Base-by-base conservation (phyloP, 2,113 vertebrate species). In the Plestiodon gilberti region DNA sequence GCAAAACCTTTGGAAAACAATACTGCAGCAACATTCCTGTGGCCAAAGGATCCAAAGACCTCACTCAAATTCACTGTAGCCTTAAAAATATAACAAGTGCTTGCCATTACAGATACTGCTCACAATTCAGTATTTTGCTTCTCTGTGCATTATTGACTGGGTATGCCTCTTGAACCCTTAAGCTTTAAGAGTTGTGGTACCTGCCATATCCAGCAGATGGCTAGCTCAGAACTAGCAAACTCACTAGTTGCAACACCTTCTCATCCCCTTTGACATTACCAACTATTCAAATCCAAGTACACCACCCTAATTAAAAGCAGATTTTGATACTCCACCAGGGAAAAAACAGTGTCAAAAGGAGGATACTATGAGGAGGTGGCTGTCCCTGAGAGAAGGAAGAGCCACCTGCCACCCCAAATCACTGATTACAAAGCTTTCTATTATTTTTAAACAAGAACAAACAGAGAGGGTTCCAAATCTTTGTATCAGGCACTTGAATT, bases 401-500 rank as follows among this genome's bases (percentile, higher is more conserved):
- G 83, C 86, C 84, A 9, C 90, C 78, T 92, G 81, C 85, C 77
- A 86, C 88, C 90, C 90, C 80, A 78, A 71, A 92, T 91, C 93
- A 82, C 86, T 82, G 57, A 5, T 40, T 86, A 81, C 89, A 90
- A 93, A 88, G 69, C 73, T 62, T 38, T 35, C 64, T 25, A 35
- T 5, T 71, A 13, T 69, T 20, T 77, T 38, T 40, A 1, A 83
- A 65, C 69, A 65, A 87, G 69, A 79, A 75, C 69, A 90, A 48
- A 90, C 93, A 93, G 94, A 91, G 89, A 92, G 61, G 90, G 88
- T 89, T 93, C 90, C 83, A 0, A 38, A 87, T 91, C 90, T 94
- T 94, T 95, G 0, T 94, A 95, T 97, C 94, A 97, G 97, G 96
- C 96, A 97, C 96, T 97, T 97, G 93, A 96, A 95, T 93, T 96